Evolutionary conservation across 2,797 vertebrate genomes (phyloP).

Genomic region (Lutjanus argentimaculatus): DNA sequence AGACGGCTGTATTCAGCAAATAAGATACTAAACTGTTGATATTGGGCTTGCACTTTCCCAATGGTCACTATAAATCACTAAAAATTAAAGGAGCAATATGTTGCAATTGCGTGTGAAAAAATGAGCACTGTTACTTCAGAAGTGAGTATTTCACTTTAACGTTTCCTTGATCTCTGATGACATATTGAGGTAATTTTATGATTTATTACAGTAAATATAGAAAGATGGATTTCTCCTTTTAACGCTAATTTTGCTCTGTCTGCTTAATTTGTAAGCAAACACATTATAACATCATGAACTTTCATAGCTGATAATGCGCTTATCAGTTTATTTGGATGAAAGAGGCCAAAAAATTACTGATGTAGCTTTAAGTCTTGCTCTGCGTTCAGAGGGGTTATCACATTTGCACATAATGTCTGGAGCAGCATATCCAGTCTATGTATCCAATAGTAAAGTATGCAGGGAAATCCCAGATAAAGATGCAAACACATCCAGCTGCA

Average conservation of each 20-base stretch:
- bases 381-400: no score
- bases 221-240: no score
- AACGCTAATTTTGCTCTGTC: not conserved
- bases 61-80: no score
- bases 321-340: not conserved
- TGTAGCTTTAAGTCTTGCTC: not conserved
- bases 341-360: not conserved
- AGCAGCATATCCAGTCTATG: not conserved
- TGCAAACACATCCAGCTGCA: not conserved
- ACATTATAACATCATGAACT: not conserved
- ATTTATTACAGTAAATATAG: no score
- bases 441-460: not conserved
- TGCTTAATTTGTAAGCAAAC: not conserved
- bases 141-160: no score
- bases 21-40: not conserved
- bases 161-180: no score
- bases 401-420: no score
- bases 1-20: not conserved
- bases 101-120: no score
- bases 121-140: no score
- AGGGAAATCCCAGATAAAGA: not conserved
- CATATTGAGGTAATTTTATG: no score
- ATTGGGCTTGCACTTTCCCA: no score
- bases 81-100: no score
- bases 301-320: not conserved